Evolutionary conservation across 2,797 vertebrate genomes (phyloP).

Genomic region (Scleropages formosus): DNA sequence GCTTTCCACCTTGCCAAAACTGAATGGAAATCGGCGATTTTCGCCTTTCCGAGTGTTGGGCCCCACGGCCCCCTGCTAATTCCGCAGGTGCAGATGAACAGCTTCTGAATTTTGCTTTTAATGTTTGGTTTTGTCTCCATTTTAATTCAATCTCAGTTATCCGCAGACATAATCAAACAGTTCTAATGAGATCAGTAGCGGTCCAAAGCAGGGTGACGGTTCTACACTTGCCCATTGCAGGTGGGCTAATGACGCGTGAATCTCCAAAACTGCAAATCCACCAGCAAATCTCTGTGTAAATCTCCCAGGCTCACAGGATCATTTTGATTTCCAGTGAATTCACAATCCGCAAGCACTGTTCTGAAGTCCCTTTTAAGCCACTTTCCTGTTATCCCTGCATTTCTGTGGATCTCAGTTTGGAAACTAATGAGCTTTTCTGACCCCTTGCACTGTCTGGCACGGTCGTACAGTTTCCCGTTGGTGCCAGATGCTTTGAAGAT

Average conservation of each 20-base stretch:
- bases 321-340: not conserved
- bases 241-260: not conserved
- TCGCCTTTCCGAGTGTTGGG: not conserved
- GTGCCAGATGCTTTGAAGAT: conserved; percentile 7
- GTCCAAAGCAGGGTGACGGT: too few relatives aligned
- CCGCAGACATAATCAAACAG: conserved; percentile 26
- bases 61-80: not conserved
- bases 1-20: not conserved
- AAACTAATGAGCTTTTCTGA: conserved; percentile 4
- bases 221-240: too few relatives aligned
- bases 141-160: conserved; percentile 20
- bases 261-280: not conserved
- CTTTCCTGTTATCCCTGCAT: not conserved
- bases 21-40: not conserved
- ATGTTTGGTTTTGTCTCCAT: conserved; percentile 14
- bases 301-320: not conserved
- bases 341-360: not conserved
- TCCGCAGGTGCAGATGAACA: not conserved
- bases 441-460: not conserved
- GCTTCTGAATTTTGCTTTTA: not conserved
- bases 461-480: not conserved
- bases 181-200: conserved; percentile 30
- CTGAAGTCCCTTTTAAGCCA: not conserved
- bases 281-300: conserved; percentile 1
- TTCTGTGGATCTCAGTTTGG: not conserved